Percentiles rank a stretch among this genome's conserved stretches.
These are phyloP conservation scores for Odontesthes bonariensis DNA, from an alignment of 2,113 vertebrate genomes.

Conservation along the genomic window DNA sequence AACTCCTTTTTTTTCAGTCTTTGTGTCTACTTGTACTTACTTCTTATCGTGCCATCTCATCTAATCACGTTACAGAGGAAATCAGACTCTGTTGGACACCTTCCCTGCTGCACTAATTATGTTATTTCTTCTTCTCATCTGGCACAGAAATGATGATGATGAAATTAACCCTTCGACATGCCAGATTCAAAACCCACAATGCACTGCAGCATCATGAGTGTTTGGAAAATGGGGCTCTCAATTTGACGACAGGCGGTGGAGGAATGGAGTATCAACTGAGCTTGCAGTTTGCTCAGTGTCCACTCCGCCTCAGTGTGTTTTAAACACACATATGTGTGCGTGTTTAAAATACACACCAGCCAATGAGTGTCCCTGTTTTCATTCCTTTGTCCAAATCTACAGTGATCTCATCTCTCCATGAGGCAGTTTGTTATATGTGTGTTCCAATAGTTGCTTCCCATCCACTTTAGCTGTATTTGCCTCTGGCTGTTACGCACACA, in stretches of 20 bases:
- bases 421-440: slow-evolving; percentile 63
- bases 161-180: slow-evolving; percentile 44
- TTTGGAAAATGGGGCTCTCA: slow-evolving; percentile 14
- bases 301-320: slow-evolving; percentile 19
- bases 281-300: slow-evolving; percentile 20
- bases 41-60: slow-evolving; percentile 27
- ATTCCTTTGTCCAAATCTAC: slow-evolving; percentile 74
- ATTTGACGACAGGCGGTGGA: slow-evolving; percentile 9
- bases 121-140: slow-evolving; percentile 23
- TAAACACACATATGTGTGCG: slow-evolving; percentile 27
- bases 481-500: slow-evolving; percentile 17
- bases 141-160: slow-evolving; percentile 32
- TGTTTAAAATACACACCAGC: slow-evolving; percentile 2
- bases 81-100: slow-evolving; percentile 43
- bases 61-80: slow-evolving; percentile 35
- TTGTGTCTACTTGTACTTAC: not conserved
- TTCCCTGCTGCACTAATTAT: slow-evolving; percentile 36
- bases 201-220: slow-evolving; percentile 20
- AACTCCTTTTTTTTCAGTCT: not conserved
- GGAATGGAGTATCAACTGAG: slow-evolving; percentile 17
- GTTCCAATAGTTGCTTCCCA: slow-evolving; percentile 65
- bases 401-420: slow-evolving; percentile 79
- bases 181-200: slow-evolving; percentile 43
- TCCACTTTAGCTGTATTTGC: slow-evolving; percentile 59
- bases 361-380: slow-evolving; percentile 66